Conservation (phyloP, 2,113 vertebrate species). For the Pristiophorus japonicus region DNA sequence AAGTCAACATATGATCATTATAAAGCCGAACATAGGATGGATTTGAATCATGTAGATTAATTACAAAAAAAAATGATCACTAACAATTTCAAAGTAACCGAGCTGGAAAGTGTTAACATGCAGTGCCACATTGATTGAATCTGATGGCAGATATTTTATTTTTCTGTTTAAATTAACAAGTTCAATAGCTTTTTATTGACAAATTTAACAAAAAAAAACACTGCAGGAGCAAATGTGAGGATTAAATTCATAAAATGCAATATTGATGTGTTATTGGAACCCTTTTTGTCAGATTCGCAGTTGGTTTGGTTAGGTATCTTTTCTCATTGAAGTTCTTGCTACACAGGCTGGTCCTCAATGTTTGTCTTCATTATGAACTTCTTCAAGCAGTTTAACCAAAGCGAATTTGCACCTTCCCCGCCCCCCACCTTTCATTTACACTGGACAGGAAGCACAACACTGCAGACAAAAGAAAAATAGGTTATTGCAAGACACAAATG, state of each 20-base stretch:
- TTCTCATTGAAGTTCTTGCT: not conserved
- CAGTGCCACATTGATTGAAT: not conserved
- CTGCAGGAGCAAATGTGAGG: not conserved
- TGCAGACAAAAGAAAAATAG: slow-evolving; percentile 2
- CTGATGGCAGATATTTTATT: not conserved
- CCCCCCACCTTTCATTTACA: not conserved
- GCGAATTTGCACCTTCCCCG: not conserved
- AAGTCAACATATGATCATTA: not conserved
- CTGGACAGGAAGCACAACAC: not conserved
- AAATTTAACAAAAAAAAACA: not conserved
- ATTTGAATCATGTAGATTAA: not conserved
- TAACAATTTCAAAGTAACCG: too few species aligned
- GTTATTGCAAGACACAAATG: not conserved
- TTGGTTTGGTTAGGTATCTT: not conserved
- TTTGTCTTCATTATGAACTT: slow-evolving; percentile 5
- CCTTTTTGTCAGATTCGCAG: not conserved
- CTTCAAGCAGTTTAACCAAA: slow-evolving; percentile 3
- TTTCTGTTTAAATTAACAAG: not conserved
- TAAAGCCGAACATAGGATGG: not conserved
- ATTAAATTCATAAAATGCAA: not conserved
- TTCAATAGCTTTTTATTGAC: not conserved
- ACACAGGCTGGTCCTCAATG: not conserved
- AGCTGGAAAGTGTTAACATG: not conserved
- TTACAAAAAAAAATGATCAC: not conserved
- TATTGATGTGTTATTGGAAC: not conserved